Evolutionary conservation across 2,113 vertebrate species (phyloP).

Genomic region (Macroglossus sobrinus): DNA sequence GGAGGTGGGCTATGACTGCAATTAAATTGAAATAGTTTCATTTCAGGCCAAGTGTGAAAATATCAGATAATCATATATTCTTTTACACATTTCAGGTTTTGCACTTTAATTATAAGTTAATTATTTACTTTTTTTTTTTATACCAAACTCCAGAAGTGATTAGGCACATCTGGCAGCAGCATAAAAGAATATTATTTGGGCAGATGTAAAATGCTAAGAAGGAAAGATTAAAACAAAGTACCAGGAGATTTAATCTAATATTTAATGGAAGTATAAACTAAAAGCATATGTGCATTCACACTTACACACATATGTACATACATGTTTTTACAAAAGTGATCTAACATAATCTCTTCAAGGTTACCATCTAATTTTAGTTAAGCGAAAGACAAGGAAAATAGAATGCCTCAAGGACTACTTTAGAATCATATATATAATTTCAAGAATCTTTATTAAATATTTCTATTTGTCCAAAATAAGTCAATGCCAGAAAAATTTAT

Average conservation of each 20-base stretch:
- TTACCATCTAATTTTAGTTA: background rate
- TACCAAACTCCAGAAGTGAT: background rate
- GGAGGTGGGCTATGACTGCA: background rate
- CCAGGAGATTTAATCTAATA: background rate
- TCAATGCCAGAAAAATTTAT: background rate
- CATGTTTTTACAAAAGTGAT: background rate
- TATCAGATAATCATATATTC: background rate
- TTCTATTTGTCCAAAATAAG: background rate
- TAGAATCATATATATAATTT: background rate
- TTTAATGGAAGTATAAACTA: background rate
- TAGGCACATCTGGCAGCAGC: background rate
- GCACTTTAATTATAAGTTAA: background rate
- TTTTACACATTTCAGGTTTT: background rate
- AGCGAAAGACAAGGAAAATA: background rate
- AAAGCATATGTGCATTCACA: background rate
- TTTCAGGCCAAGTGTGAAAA: background rate
- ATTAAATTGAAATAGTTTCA: slow-evolving; percentile 27
- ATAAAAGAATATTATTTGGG: background rate
- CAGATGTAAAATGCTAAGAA: background rate
- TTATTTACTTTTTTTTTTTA: background rate
- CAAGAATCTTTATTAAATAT: background rate
- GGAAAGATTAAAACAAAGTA: background rate
- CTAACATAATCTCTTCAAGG: background rate
- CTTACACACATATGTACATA: background rate
- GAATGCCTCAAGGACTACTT: background rate